These are phyloP conservation scores for Pluvialis apricaria DNA, from an alignment of 2,113 vertebrate genomes.

Conservation along the genomic window DNA sequence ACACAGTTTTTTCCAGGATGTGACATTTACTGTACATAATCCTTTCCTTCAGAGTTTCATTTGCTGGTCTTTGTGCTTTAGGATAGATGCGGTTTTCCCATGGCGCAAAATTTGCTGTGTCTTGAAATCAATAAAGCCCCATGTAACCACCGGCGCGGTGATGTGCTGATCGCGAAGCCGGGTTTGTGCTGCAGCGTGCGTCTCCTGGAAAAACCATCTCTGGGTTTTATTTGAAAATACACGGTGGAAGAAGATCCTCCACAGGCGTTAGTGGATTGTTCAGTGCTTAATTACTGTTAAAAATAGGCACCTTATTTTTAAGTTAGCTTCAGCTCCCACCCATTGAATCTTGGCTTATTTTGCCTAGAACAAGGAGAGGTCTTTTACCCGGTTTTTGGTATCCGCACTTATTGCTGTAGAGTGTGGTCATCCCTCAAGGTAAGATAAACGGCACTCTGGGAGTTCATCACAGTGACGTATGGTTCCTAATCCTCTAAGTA, in stretches of 20 bases:
- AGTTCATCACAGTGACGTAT: not conserved
- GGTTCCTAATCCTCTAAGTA: not conserved
- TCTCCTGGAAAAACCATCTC: not conserved
- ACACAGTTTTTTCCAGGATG: not conserved
- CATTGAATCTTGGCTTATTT: not conserved
- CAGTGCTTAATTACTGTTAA: not conserved
- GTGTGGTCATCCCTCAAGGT: not conserved
- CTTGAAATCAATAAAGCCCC: not conserved
- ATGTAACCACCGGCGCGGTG: not conserved
- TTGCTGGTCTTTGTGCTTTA: not conserved
- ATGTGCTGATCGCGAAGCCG: not conserved
- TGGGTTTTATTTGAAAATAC: not conserved
- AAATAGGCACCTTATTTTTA: constrained; percentile 14
- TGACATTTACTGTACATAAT: not conserved
- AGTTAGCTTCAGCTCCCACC: not conserved
- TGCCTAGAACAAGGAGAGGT: not conserved
- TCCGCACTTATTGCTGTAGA: not conserved
- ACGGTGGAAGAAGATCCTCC: not conserved
- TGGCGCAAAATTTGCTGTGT: not conserved
- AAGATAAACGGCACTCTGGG: not conserved
- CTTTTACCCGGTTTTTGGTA: not conserved
- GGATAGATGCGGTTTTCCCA: not conserved
- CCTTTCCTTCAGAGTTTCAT: not conserved
- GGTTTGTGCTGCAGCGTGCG: not conserved
- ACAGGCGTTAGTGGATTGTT: not conserved